Base-by-base conservation (phyloP, 2,797 vertebrate genomes). In the Sciaenops ocellatus region DNA sequence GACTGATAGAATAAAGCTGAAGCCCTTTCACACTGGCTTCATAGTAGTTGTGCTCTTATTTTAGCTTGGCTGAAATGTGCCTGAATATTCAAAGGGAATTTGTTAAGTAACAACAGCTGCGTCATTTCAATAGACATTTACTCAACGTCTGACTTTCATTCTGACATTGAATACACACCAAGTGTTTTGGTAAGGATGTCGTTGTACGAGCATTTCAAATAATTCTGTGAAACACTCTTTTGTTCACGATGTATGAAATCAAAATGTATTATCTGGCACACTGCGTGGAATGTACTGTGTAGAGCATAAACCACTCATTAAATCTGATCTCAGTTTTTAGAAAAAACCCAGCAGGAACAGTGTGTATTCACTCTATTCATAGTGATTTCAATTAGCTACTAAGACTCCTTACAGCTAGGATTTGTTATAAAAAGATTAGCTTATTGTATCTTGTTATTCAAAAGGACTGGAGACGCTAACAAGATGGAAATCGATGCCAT, bases 371-470 rank as follows among this genome's bases (percentile, higher is more conserved):
- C 15, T 83, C 34, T 3, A 22, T 75, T 81, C 56, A 51, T 22
- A 46, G 41, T 63, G 64, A 76, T 70, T 85, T 78, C 70, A 83
- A 60, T 74, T 84, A 56, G 52, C 47, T 52, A 22, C 48, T 64
- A 26, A 63, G 83, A 77, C 63, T 70, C 51, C 67, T 68, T 62
- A 51, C 70, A 74, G 72, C 52, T 70, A 52, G 78, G 66, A 72
- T 78, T 70, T 71, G 73, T 86, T 78, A 67, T 62, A 26, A 78
- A 78, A 68, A 63, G 73, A 89, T 76, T 41, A 72, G 52, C 60
- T 82, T 73, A 79, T 85, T 69, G 20, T 62, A 24, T 69, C 63
- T 44, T 80, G 71, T 80, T 80, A 66, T 88, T 85, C 67, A 78
- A 44, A 72, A 66, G 60, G 76, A 80, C 69, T 69, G 74, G 79